Evolutionary conservation across 2,113 vertebrate genomes (phyloP).

Genomic region (Passer montanus): DNA sequence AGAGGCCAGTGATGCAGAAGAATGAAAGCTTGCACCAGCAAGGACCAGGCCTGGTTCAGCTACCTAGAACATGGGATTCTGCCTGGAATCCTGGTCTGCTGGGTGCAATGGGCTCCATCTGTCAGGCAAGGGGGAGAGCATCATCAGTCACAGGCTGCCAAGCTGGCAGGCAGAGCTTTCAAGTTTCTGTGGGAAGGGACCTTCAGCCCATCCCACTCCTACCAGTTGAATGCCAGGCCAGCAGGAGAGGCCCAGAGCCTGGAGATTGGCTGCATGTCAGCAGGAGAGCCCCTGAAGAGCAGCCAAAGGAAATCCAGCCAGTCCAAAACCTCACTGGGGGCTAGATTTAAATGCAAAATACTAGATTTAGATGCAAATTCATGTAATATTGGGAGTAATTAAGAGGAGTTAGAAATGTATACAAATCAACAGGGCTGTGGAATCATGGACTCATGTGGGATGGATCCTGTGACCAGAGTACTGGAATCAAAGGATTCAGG

Average conservation of each 20-base stretch:
- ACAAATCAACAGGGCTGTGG: background rate
- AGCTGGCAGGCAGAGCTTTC: background rate
- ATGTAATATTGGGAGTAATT: background rate
- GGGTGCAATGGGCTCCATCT: background rate
- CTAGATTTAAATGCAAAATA: background rate
- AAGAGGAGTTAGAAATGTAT: background rate
- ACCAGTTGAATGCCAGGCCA: background rate
- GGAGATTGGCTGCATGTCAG: background rate
- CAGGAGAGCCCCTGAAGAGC: background rate
- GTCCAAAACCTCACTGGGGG: background rate
- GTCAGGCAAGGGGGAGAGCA: background rate
- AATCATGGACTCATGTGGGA: background rate
- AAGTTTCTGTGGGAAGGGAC: background rate
- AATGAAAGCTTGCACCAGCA: background rate
- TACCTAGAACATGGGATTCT: background rate
- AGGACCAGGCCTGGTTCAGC: background rate
- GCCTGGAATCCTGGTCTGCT: background rate
- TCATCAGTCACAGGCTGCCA: background rate
- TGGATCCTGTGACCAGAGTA: fast-evolving
- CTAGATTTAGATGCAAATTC: background rate
- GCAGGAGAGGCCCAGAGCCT: background rate
- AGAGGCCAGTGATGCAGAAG: background rate
- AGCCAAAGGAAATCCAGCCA: background rate
- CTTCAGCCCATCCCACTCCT: background rate
- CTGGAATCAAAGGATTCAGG: background rate